Percentiles rank a stretch among this genome's conserved stretches.
Conservation (phyloP, 2,113 vertebrate genomes). For the Sorex araneus region DNA sequence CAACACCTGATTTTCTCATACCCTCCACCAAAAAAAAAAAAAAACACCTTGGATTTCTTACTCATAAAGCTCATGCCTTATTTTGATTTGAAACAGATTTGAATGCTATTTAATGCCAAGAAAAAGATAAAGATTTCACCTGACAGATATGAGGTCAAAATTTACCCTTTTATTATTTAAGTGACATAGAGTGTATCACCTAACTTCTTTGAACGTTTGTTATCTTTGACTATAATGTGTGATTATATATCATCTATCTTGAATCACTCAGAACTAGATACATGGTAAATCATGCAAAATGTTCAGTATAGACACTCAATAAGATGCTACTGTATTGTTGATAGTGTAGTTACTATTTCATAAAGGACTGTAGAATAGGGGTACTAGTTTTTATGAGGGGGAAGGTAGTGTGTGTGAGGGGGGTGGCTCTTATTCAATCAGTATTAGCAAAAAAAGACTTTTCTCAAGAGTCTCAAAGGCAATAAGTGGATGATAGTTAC, state of each 20-base stretch:
- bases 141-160: not conserved
- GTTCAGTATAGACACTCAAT: too few relatives aligned
- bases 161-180: not conserved
- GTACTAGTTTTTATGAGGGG: not conserved
- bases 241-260: not conserved
- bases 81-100: slow-evolving; percentile 29
- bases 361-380: not conserved
- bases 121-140: slow-evolving; percentile 11
- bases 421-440: not conserved
- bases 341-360: not conserved
- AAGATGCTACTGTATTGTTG: not conserved
- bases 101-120: too few relatives aligned
- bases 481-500: not conserved
- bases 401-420: too few relatives aligned
- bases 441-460: not conserved
- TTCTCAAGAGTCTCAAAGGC: too few relatives aligned
- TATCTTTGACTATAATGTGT: not conserved
- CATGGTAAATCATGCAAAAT: not conserved
- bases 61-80: not conserved
- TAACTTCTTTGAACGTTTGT: not conserved
- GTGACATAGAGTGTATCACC: not conserved
- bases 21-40: not conserved
- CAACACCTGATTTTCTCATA: not conserved
- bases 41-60: not conserved
- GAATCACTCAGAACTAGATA: not conserved